Base-by-base conservation (phyloP, 2,888 invertebrate genomes). In the Macroteleia sp. region DNA sequence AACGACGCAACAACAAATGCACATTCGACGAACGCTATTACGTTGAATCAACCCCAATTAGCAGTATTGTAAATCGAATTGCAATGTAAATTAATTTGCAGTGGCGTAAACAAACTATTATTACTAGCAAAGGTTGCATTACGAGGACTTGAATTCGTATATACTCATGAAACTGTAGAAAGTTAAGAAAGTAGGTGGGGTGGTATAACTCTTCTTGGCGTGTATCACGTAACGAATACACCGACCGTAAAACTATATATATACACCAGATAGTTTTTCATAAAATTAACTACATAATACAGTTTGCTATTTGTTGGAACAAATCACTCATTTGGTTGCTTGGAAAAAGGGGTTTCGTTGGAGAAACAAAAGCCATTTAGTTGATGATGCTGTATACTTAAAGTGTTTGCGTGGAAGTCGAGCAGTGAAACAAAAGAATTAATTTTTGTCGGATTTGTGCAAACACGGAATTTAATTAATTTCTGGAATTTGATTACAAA, bases 121-220 rank as follows among this genome's bases (percentile, higher is more conserved):
- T 54, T 41, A 8, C 14, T 20, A 17, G 46, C 17, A 36, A 28
- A 42, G 14, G 22, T 22, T 32, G 57, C 44, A 30, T 62, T 54
- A 36, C 39, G 41, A 34, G 36, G 42, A 34, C 66, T 42, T 56
- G 61, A 46, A 62, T 67, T 75, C 54, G 52, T 59, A 19, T 56
- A 67, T 42, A 41, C 59, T 54, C 54, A 61, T 61, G 71, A 42
- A 59, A 77, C 54, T 61, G 61, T 77, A 77, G 77, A 77, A 77
- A 77, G 77, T 77, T 77, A 73, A 73, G 77, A 77, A 77, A 77
- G 77, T 73, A 73, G 73, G 64, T 52, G 57, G 59, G 57, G 69
- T 57, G 41, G 57, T 64, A 67, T 71, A 67, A 67, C 44, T 77
- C 67, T 73, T 67, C 73, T 67, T 69, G 54, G 50, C 64, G 52